These are phyloP conservation scores for Aix galericulata DNA, from an alignment of 2,113 vertebrate species.

Conservation along the genomic window DNA sequence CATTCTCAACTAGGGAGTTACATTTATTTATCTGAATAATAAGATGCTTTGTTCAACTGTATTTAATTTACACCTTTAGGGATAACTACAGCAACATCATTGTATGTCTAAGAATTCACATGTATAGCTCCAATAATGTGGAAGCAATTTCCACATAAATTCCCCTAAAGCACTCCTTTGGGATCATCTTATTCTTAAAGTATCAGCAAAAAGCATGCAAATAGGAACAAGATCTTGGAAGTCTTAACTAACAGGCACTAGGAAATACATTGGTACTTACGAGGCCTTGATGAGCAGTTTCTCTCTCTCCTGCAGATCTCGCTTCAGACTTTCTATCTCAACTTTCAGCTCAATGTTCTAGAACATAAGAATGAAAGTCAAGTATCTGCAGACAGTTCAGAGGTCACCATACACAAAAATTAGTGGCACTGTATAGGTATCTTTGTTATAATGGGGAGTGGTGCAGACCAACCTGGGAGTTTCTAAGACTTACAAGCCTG, in stretches of 20 bases:
- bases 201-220: neutral
- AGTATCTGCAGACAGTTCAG: neutral
- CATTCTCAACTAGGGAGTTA: neutral
- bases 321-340: slow-evolving; percentile 94
- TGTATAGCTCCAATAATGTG: neutral
- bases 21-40: neutral
- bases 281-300: slow-evolving; percentile 93
- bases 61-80: too few relatives aligned
- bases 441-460: rapidly evolving
- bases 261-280: slow-evolving; percentile 77
- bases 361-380: neutral
- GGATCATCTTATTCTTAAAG: neutral
- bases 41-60: too few relatives aligned
- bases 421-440: neutral
- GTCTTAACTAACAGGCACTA: neutral
- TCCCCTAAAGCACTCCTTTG: neutral
- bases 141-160: neutral
- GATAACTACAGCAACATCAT: neutral
- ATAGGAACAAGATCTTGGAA: neutral
- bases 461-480: neutral
- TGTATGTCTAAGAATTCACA: neutral
- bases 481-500: neutral
- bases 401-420: neutral
- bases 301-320: slow-evolving; percentile 91
- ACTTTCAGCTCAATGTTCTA: slow-evolving; percentile 99